phyloP scores from a whole-genome alignment of 2,888 invertebrate genomes.

The Scaeva pyrastri region DNA sequence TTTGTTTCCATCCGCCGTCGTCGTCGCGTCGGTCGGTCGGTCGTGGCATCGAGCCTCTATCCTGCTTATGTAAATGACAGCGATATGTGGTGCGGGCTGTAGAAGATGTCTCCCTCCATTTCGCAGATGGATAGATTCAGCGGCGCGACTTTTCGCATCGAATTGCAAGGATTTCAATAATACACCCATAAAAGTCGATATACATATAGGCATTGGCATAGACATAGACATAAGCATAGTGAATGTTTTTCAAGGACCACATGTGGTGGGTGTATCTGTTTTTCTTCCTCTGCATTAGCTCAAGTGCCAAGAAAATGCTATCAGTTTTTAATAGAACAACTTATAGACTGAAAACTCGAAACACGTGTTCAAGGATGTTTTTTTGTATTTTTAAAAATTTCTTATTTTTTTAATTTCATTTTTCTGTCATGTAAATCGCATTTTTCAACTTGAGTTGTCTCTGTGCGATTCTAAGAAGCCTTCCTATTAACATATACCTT shows the following conservation, averaged over 20 bases:
- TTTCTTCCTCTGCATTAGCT: conserved; percentile 3
- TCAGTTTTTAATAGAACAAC: conserved; percentile 26
- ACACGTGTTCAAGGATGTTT: conserved; percentile 36
- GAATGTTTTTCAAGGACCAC: conserved; percentile 2
- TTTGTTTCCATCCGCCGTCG: conserved; percentile 9
- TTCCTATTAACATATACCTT: not conserved
- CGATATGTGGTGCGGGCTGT: not conserved
- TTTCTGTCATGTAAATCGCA: not conserved
- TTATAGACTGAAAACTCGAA: conserved; percentile 11
- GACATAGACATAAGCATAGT: not conserved
- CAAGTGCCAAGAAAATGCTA: conserved; percentile 44
- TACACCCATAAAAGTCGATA: not conserved
- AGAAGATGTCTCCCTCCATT: conserved; percentile 46
- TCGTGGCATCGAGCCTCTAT: no score
- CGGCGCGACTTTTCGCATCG: conserved; percentile 47
- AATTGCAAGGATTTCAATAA: conserved; percentile 20
- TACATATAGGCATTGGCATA: not conserved
- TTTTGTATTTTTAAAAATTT: not conserved
- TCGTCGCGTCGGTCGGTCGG: no score
- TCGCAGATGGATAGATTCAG: conserved; percentile 56
- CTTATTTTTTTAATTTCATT: conserved; percentile 4
- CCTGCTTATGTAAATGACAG: conserved; percentile 66
- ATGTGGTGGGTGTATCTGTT: conserved; percentile 25
- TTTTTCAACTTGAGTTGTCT: conserved; percentile 6
- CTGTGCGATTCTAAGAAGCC: not conserved